Conservation (phyloP, 2,797 vertebrate species). For the Sphenopsis melanotis region DNA sequence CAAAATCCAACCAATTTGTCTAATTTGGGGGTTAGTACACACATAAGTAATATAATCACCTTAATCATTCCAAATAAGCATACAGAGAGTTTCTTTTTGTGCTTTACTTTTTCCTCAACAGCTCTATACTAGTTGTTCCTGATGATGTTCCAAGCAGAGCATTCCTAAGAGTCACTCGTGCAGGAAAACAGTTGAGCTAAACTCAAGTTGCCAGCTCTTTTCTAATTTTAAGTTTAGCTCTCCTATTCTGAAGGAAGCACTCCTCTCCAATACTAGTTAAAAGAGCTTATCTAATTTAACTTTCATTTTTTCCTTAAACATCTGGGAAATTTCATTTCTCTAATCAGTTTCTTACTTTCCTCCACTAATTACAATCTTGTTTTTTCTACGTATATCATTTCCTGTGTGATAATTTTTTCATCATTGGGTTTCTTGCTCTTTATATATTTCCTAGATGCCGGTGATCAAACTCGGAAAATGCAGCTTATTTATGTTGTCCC, state of each 20-base stretch:
- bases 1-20: background rate
- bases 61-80: background rate
- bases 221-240: constrained; percentile 27
- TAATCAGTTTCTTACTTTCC: constrained; percentile 61
- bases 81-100: background rate
- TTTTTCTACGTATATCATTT: constrained; percentile 47
- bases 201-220: constrained; percentile 35
- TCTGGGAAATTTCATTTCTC: constrained; percentile 53
- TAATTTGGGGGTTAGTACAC: background rate
- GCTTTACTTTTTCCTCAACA: background rate
- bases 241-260: background rate
- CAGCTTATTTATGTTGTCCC: background rate
- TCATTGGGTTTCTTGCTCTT: constrained; percentile 35
- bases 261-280: constrained; percentile 25
- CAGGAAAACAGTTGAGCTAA: constrained; percentile 48
- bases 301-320: constrained; percentile 19
- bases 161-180: constrained; percentile 45
- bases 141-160: constrained; percentile 33
- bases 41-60: background rate
- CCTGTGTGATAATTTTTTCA: constrained; percentile 53
- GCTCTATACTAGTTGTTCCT: background rate
- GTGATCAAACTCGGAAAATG: constrained; percentile 1
- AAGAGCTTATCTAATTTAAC: constrained; percentile 36
- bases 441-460: constrained; percentile 5
- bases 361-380: constrained; percentile 40